Evolutionary conservation across 2,888 invertebrate species (phyloP).

Genomic region (Agriopis marginaria): DNA sequence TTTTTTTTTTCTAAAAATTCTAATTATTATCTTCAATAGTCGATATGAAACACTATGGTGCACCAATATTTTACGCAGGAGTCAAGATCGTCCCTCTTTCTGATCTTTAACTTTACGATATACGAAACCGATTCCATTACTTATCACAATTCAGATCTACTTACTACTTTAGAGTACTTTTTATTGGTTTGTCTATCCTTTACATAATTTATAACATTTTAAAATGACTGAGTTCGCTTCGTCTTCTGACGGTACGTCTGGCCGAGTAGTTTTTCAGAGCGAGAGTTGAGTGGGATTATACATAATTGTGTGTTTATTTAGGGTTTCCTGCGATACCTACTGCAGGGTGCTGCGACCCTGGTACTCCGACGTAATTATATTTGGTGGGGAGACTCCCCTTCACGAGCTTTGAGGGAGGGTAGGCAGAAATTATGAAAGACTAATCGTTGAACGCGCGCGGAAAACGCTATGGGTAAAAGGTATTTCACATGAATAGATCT

Average conservation of each 20-base stretch:
- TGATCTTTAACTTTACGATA: too few species aligned
- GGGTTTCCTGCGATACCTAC: constrained; percentile 64
- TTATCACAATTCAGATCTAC: too few species aligned
- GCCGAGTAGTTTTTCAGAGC: constrained; percentile 65
- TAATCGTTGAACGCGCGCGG: constrained; percentile 3
- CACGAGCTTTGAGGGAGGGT: constrained; percentile 14
- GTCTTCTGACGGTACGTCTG: constrained; percentile 56
- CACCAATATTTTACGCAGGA: too few species aligned
- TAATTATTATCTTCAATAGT: too few species aligned
- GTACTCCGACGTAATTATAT: constrained; percentile 70
- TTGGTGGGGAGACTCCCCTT: constrained; percentile 50
- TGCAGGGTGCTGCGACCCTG: constrained; percentile 60
- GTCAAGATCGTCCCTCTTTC: too few species aligned
- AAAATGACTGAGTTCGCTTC: neutral
- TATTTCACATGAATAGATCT: constrained; percentile 2
- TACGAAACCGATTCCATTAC: too few species aligned
- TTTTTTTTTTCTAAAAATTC: too few species aligned
- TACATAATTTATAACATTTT: neutral
- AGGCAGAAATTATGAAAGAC: constrained; percentile 24
- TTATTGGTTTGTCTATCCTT: too few species aligned
- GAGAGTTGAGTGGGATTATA: constrained; percentile 67
- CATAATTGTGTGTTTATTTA: constrained; percentile 75
- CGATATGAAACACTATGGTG: too few species aligned
- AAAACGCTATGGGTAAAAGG: neutral
- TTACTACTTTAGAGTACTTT: too few species aligned